These are phyloP conservation scores for Leucopsar rothschildi DNA, from an alignment of 2,113 vertebrate species.

Conservation along the genomic window DNA sequence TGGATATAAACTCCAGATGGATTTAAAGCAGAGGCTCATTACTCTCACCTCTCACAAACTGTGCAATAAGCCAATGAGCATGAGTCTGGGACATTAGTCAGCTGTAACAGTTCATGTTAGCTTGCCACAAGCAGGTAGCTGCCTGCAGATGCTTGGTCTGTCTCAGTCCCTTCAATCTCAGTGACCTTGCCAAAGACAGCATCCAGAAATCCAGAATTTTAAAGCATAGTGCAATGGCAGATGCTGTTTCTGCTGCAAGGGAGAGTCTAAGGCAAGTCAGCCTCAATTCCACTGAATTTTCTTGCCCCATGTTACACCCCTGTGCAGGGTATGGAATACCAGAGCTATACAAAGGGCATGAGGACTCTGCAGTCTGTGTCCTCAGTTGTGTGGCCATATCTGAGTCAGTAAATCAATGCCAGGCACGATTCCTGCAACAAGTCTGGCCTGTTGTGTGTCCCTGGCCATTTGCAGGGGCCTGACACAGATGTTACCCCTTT, in stretches of 20 bases:
- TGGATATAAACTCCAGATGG: not conserved
- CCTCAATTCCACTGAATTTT: not conserved
- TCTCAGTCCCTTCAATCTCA: not conserved
- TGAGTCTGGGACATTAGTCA: not conserved
- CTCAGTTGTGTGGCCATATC: fast-evolving
- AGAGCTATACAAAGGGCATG: not conserved
- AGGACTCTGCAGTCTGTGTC: not conserved
- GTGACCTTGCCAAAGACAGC: not conserved
- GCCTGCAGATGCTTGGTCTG: not conserved
- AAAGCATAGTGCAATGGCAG: not conserved
- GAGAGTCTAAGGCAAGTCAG: not conserved
- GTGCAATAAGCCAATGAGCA: not conserved
- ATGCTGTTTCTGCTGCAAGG: not conserved
- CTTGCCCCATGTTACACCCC: not conserved
- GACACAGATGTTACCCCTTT: not conserved
- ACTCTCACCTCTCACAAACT: slow-evolving; percentile 4
- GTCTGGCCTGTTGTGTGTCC: not conserved
- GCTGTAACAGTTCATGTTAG: not conserved
- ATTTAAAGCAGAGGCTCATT: slow-evolving; percentile 13
- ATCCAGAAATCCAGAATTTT: not conserved
- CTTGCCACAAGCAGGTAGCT: not conserved
- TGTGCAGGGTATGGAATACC: not conserved
- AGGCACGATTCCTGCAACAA: not conserved
- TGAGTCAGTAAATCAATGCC: not conserved
- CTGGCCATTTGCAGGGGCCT: not conserved